Evolutionary conservation across 1,140 invertebrate genomes (phyloP).

Genomic region (Caenorhabditis briggsae): DNA sequence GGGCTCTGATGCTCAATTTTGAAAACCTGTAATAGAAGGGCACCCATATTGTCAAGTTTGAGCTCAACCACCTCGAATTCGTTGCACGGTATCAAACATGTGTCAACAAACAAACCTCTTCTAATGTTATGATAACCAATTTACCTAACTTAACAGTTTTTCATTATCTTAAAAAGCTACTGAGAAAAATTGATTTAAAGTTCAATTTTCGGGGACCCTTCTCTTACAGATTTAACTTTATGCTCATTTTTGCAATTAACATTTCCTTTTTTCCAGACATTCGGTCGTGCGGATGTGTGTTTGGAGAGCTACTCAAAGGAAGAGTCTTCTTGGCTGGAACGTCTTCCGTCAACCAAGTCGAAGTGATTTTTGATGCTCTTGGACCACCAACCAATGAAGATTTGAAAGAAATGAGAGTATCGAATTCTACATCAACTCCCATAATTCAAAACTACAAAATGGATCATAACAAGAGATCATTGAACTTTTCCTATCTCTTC

Average conservation of each 20-base stretch:
- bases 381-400: conserved; percentile 87
- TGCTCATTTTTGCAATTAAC: background rate
- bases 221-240: no score
- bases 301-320: conserved; percentile 89
- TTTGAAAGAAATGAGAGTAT: conserved; percentile 63
- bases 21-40: no score
- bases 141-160: no score
- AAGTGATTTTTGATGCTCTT: conserved; percentile 97
- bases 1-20: no score
- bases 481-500: background rate
- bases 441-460: background rate
- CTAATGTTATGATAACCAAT: no score
- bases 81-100: no score
- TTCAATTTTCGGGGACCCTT: no score
- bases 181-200: no score
- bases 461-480: background rate
- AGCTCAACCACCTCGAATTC: no score
- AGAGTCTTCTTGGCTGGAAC: conserved; percentile 98
- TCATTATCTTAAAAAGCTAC: no score
- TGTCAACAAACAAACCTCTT: no score
- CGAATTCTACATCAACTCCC: conserved; percentile 16
- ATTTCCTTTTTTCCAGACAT: conserved; percentile 83
- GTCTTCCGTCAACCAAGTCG: conserved; percentile 96
- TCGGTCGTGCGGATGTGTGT: conserved; percentile 97
- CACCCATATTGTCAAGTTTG: no score